A percentile compares a stretch with the other conserved stretches of the same genome.
Evolutionary conservation across 2,888 invertebrate species (phyloP).

Genomic region (Drosophila imparisetae): DNA sequence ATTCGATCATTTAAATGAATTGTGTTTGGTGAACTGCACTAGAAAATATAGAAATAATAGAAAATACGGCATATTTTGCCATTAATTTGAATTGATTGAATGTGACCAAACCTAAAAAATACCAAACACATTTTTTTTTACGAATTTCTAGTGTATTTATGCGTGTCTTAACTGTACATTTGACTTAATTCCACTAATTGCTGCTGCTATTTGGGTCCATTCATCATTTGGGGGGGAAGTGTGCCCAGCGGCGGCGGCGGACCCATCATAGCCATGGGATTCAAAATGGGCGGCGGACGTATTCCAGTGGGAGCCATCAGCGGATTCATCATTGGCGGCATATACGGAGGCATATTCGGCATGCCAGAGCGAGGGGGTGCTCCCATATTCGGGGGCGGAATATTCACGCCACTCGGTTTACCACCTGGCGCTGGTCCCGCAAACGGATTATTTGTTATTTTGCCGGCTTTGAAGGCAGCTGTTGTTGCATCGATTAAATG

Average conservation of each 20-base stretch:
- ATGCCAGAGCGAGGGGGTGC: constrained; percentile 87
- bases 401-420: constrained; percentile 89
- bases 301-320: constrained; percentile 85
- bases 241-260: constrained; percentile 90
- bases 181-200: constrained; percentile 28
- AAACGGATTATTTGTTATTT: constrained; percentile 96
- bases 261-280: constrained; percentile 91
- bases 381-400: constrained; percentile 90
- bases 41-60: neutral
- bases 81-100: neutral
- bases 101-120: constrained; percentile 3
- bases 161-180: constrained; percentile 37
- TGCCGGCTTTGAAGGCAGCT: constrained; percentile 98
- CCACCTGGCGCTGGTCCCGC: constrained; percentile 86
- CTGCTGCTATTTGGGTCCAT: constrained; percentile 86
- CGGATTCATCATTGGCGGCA: constrained; percentile 90
- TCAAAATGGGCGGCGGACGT: constrained; percentile 90
- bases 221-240: constrained; percentile 89
- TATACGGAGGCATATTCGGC: constrained; percentile 88
- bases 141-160: constrained; percentile 28
- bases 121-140: neutral
- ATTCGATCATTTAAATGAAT: neutral
- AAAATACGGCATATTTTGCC: neutral
- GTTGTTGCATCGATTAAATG: constrained; percentile 99
- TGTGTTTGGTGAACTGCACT: neutral